These are phyloP conservation scores for Sakesphorus luctuosus DNA, from an alignment of 2,113 vertebrate species.

Conservation along the genomic window DNA sequence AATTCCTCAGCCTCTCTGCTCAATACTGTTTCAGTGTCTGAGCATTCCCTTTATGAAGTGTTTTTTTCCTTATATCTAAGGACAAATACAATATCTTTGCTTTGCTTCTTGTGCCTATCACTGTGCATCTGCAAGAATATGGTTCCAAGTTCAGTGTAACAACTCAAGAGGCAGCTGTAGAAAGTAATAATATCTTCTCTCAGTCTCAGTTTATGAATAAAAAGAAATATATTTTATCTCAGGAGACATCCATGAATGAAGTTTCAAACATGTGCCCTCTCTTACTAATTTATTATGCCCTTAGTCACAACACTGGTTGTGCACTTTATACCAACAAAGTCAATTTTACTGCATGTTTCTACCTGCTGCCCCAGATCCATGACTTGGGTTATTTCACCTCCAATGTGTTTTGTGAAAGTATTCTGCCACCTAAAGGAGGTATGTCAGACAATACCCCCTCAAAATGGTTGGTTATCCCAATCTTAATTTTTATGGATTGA, in stretches of 20 bases:
- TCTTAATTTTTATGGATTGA: not conserved
- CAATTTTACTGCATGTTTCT: not conserved
- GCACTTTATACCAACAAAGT: not conserved
- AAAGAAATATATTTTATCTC: not conserved
- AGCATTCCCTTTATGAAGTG: not conserved
- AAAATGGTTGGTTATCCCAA: not conserved
- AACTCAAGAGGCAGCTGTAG: not conserved
- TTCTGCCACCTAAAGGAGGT: conserved; percentile 48
- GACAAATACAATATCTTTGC: not conserved
- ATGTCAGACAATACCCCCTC: not conserved
- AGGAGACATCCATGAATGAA: not conserved
- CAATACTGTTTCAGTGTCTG: not conserved
- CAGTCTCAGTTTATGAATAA: not conserved
- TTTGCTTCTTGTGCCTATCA: not conserved
- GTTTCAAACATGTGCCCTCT: not conserved
- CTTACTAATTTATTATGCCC: not conserved
- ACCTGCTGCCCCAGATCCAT: not conserved
- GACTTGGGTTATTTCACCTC: not conserved
- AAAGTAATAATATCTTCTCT: not conserved
- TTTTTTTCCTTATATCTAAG: not conserved
- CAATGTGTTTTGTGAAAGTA: conserved; percentile 27
- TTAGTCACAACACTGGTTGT: not conserved
- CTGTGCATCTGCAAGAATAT: not conserved
- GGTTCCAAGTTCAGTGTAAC: not conserved
- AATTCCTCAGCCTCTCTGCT: not conserved